Conservation (phyloP, 2,797 vertebrate species). For the Sorex maritimensis region DNA sequence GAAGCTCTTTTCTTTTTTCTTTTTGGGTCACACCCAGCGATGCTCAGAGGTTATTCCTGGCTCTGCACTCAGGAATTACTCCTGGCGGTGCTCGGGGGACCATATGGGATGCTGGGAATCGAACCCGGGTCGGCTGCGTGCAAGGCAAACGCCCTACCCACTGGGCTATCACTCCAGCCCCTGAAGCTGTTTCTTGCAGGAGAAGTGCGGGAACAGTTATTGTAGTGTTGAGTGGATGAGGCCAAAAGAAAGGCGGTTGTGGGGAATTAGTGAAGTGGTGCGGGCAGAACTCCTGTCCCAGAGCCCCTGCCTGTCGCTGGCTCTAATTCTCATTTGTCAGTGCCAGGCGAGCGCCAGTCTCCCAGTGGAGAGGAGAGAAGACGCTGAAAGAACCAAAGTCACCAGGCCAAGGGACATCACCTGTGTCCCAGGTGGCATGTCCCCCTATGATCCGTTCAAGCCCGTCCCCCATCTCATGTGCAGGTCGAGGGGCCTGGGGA, state of each 20-base stretch:
- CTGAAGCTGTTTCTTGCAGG: conserved; percentile 24
- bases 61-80: no score
- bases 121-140: no score
- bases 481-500: background rate
- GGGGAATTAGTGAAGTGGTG: background rate
- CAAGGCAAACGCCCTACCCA: no score
- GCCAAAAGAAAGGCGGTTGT: background rate
- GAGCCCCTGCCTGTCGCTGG: background rate
- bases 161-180: no score
- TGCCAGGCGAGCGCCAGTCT: background rate
- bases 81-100: no score
- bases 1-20: background rate
- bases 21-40: no score
- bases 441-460: background rate
- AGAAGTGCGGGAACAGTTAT: conserved; percentile 21
- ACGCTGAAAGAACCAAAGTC: background rate
- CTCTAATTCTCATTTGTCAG: background rate
- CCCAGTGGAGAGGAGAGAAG: background rate
- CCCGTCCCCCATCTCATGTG: background rate
- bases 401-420: background rate
- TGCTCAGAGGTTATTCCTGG: no score
- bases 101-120: no score
- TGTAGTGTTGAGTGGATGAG: background rate
- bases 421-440: background rate
- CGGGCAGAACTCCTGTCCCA: background rate